Evolutionary conservation across 1,140 invertebrate genomes (phyloP), one percentile per base, ranked within the genome.

Genomic region (Philotrypesis tridentata): DNA sequence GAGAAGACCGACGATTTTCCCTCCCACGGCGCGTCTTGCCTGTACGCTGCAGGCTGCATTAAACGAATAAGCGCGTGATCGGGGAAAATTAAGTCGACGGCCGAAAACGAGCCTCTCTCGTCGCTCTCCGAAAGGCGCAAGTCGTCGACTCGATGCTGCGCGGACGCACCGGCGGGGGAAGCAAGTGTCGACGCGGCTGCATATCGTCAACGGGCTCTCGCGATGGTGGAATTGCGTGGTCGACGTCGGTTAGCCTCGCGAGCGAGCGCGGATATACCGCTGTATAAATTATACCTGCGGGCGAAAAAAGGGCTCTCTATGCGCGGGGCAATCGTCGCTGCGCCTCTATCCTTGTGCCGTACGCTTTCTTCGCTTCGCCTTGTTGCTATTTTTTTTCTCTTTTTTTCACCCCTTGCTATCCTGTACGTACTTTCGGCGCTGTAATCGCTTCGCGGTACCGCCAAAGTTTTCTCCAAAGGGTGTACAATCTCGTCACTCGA

Each of bases 221-320:
- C 83, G 83, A 85, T 87, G 83, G 78, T 65, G 73, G 80, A 79
- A 88, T 87, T 73, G 85, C 85, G 85, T 87, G 86, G 72, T 63
- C 37, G 76, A 43, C 74, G 80, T 82, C 83, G 79, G 25, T 86
- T 87, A 86, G 84, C 23, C 37, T 61, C 25, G 55, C n/a, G 33
- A 11, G 61, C 27, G 2, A 5, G 27, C 6, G 48, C 17, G 43
- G 17, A 48, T 21, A 48, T 48, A 48, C 17, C 43, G 17, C 48
- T 55, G n/a, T 55, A 55, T n/a, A n/a, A n/a, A 55, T 21, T 55
- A 55, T 55, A 55, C 48, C 48, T n/a, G 21, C 2, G 33, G 33
- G 33, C 33, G n/a, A n/a, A n/a, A n/a, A 37, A 9, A 37, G 33
- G 33, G 3, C 9, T 5, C 33, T 37, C 9, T 9, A n/a, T 43